These are phyloP conservation scores for Cyprinodon tularosa DNA, from an alignment of 2,113 vertebrate genomes.

Conservation along the genomic window DNA sequence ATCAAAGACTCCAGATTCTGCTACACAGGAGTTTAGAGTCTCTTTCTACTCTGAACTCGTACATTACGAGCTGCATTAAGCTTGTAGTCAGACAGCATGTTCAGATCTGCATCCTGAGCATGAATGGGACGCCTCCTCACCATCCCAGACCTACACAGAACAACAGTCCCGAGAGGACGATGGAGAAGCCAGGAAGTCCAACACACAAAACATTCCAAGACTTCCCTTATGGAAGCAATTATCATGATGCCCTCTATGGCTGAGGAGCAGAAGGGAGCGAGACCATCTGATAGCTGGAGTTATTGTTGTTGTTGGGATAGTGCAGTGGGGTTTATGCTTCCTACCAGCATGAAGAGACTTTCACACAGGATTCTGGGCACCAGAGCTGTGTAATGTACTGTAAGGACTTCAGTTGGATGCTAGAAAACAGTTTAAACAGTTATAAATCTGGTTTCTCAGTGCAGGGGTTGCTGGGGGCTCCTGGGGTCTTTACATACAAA, in stretches of 20 bases:
- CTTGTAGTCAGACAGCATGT: constrained; percentile 19
- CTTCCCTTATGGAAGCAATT: constrained; percentile 81
- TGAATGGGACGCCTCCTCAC: constrained; percentile 43
- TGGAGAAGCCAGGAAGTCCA: constrained; percentile 67
- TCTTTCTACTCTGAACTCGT: constrained; percentile 10
- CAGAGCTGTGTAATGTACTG: not conserved
- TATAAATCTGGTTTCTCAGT: not conserved
- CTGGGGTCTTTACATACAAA: not conserved
- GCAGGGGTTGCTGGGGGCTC: too few species aligned
- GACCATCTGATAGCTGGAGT: constrained; percentile 60
- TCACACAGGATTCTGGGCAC: not conserved
- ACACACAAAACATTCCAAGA: constrained; percentile 77
- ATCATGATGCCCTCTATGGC: constrained; percentile 54
- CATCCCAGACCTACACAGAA: constrained; percentile 40
- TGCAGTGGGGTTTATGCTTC: constrained; percentile 39
- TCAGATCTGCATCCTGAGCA: constrained; percentile 19
- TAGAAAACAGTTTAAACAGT: not conserved
- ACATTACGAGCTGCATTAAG: not conserved
- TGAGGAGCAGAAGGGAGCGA: constrained; percentile 39
- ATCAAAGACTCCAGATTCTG: not conserved
- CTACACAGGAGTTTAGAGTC: not conserved
- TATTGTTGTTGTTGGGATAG: constrained; percentile 53
- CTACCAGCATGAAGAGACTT: constrained; percentile 31
- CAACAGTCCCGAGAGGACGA: constrained; percentile 58
- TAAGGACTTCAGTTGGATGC: not conserved